phyloP scores from a whole-genome alignment of 2,888 invertebrate species.

The Noctuana brunneofusca region DNA sequence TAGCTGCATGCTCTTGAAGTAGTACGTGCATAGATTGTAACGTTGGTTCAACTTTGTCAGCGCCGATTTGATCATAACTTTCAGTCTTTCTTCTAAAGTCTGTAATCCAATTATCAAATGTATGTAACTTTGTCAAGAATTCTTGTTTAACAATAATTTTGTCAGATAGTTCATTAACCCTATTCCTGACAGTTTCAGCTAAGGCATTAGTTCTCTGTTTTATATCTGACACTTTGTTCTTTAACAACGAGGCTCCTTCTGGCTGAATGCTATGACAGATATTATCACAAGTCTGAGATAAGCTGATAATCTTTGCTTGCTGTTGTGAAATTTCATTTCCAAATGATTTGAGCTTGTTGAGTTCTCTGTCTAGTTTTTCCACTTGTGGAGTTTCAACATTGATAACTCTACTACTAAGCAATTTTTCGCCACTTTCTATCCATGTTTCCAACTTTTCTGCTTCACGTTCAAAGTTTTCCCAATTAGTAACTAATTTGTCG shows the following conservation, averaged over 20 bases:
- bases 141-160: conserved; percentile 92
- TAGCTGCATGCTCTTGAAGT: conserved; percentile 92
- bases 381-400: conserved; percentile 87
- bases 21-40: conserved; percentile 91
- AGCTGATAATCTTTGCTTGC: conserved; percentile 90
- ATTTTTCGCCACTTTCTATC: conserved; percentile 87
- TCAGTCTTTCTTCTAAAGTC: conserved; percentile 87
- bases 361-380: conserved; percentile 89
- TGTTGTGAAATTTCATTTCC: conserved; percentile 94
- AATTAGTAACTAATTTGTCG: conserved; percentile 89
- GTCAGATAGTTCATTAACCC: conserved; percentile 91
- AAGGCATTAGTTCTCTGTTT: conserved; percentile 89
- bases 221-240: conserved; percentile 87
- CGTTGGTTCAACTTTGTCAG: conserved; percentile 91
- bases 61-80: conserved; percentile 90
- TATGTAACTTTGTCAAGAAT: conserved; percentile 89
- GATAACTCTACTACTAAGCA: conserved; percentile 81
- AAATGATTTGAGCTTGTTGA: conserved; percentile 89
- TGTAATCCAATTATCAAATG: conserved; percentile 91
- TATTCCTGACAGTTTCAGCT: conserved; percentile 88
- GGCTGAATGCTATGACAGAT: conserved; percentile 90
- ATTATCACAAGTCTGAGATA: conserved; percentile 91
- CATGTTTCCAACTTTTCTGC: conserved; percentile 90
- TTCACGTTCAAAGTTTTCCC: conserved; percentile 92
- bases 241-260: conserved; percentile 88